Percentiles rank a stretch among this genome's conserved stretches.
These are phyloP conservation scores for Ganaspis brasiliensis DNA, from an alignment of 2,888 invertebrate species.

Conservation along the genomic window DNA sequence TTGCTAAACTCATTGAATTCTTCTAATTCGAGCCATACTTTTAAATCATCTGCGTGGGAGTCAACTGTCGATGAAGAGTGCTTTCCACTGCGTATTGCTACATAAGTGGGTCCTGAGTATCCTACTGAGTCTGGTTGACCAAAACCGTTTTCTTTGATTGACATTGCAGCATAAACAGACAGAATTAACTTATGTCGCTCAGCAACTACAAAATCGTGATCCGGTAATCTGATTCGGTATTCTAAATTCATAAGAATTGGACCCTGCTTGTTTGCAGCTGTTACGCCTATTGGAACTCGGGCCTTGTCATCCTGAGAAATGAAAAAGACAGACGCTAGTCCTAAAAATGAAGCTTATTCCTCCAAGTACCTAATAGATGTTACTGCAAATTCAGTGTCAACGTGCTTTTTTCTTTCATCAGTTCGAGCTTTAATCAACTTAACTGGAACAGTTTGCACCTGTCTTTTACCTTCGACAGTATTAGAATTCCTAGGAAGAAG, in stretches of 20 bases:
- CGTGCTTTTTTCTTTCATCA: conserved; percentile 51
- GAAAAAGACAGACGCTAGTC: conserved; percentile 54
- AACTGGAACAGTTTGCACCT: conserved; percentile 18
- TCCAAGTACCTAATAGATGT: conserved; percentile 61
- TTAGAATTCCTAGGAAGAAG: background rate
- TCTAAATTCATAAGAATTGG: conserved; percentile 71
- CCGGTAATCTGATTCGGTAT: conserved; percentile 67
- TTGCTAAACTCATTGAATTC: conserved; percentile 49
- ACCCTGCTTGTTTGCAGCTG: conserved; percentile 76
- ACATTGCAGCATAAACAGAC: conserved; percentile 71
- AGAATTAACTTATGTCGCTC: conserved; percentile 69
- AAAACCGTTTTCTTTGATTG: conserved; percentile 63
- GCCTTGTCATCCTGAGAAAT: conserved; percentile 59
- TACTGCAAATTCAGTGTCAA: conserved; percentile 62
- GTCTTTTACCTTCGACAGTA: background rate
- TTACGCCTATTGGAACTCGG: conserved; percentile 73
- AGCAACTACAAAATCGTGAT: conserved; percentile 73
- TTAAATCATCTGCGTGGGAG: conserved; percentile 60
- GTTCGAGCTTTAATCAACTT: conserved; percentile 20
- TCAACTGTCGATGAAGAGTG: conserved; percentile 66
- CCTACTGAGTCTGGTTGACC: conserved; percentile 73
- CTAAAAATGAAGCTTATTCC: conserved; percentile 61
- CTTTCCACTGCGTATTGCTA: conserved; percentile 73
- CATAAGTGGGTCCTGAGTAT: conserved; percentile 78
- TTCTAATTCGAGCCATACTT: conserved; percentile 14